Evolutionary conservation across 2,113 vertebrate species (phyloP).

Genomic region (Myotis yumanensis): DNA sequence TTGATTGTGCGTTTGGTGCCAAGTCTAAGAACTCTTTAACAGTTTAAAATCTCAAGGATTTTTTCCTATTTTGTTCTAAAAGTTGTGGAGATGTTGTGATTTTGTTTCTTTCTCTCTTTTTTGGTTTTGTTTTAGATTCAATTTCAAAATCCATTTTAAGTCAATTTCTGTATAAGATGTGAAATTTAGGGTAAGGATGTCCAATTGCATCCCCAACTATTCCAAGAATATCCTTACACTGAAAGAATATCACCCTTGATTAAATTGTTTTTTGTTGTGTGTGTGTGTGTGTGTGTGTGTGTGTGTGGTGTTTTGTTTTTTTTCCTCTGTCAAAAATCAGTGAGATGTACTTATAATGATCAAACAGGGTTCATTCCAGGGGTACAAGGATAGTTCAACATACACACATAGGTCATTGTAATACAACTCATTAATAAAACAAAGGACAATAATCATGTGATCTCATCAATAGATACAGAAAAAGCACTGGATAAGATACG

Average conservation of each 20-base stretch:
- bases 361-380: background rate
- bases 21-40: background rate
- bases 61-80: background rate
- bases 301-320: background rate
- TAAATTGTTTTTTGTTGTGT: background rate
- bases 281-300: no score
- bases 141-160: background rate
- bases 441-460: background rate
- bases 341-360: background rate
- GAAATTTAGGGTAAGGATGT: background rate
- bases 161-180: background rate
- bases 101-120: no score
- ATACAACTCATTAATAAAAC: background rate
- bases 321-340: constrained; percentile 26
- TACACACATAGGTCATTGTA: background rate
- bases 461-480: background rate
- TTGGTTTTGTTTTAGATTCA: background rate
- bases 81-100: background rate
- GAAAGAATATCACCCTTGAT: background rate
- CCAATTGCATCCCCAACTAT: background rate
- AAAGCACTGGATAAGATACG: background rate
- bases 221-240: background rate
- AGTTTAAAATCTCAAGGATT: constrained; percentile 6
- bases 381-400: background rate
- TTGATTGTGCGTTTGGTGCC: background rate